phyloP scores from a whole-genome alignment of 2,888 invertebrate genomes.

The Harpagoxenus sublaevis region DNA sequence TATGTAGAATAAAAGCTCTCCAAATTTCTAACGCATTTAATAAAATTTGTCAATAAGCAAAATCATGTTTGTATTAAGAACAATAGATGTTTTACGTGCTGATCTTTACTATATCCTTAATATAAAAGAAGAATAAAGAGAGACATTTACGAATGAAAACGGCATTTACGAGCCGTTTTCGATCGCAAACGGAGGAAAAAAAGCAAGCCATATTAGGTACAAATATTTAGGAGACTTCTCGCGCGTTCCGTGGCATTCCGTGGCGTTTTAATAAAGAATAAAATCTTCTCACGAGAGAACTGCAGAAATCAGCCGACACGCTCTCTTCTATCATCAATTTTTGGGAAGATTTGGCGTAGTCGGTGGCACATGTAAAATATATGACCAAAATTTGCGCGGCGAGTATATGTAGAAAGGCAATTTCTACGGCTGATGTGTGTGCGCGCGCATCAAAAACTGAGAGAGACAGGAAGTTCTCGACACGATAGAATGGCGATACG shows the following conservation, averaged over 20 bases:
- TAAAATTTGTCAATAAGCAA: background rate
- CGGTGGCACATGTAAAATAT: slow-evolving; percentile 18
- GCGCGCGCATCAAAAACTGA: background rate
- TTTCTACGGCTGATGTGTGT: background rate
- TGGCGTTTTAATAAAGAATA: background rate
- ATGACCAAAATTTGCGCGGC: slow-evolving; percentile 22
- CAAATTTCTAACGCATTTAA: background rate
- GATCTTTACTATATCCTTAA: background rate
- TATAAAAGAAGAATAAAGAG: background rate
- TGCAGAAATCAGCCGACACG: background rate
- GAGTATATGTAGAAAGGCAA: slow-evolving; percentile 7
- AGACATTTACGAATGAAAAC: background rate
- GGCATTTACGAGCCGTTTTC: background rate
- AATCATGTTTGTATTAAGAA: background rate
- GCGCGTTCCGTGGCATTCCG: too few relatives aligned
- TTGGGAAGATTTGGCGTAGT: background rate
- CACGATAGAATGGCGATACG: background rate
- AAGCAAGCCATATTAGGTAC: background rate
- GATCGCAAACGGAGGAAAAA: background rate
- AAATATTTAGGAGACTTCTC: background rate
- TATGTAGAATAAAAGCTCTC: background rate
- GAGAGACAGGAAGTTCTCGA: background rate
- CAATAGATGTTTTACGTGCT: background rate
- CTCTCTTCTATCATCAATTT: background rate
- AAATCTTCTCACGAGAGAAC: background rate